A percentile compares a stretch with the other conserved stretches of the same genome.
phyloP scores from a whole-genome alignment of 2,113 vertebrate genomes.

The Aphelocoma coerulescens region DNA sequence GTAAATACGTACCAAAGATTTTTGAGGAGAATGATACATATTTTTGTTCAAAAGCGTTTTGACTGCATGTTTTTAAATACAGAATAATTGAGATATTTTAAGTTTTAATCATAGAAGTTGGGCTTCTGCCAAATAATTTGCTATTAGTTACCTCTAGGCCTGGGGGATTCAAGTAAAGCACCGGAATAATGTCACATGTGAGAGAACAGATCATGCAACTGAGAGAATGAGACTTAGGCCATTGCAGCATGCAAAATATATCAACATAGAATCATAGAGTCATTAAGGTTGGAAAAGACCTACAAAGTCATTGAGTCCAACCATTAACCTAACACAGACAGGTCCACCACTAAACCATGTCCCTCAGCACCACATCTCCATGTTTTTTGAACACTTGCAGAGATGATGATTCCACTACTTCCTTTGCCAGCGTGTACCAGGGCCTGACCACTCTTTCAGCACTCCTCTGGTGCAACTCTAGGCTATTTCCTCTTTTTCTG shows the following conservation, averaged over 20 bases:
- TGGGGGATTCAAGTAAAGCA: background rate
- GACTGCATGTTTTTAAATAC: background rate
- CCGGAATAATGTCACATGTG: rapidly evolving
- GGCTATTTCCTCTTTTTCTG: background rate
- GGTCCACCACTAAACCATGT: background rate
- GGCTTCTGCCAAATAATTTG: constrained; percentile 1
- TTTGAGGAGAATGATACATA: background rate
- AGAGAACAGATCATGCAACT: background rate
- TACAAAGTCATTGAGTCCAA: background rate
- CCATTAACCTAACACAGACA: background rate
- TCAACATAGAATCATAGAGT: background rate
- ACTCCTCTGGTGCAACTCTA: background rate
- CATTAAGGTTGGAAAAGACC: background rate
- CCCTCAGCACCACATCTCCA: background rate
- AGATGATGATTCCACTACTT: background rate
- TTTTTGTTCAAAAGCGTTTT: background rate
- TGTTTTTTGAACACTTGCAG: background rate
- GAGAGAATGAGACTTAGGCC: background rate
- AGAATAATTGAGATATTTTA: background rate
- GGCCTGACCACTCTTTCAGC: background rate
- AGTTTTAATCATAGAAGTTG: background rate
- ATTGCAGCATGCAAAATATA: background rate
- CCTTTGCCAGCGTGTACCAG: background rate
- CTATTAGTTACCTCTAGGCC: background rate
- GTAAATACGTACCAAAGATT: background rate